Conservation (phyloP, 2,797 vertebrate species). For the Scleropages formosus region DNA sequence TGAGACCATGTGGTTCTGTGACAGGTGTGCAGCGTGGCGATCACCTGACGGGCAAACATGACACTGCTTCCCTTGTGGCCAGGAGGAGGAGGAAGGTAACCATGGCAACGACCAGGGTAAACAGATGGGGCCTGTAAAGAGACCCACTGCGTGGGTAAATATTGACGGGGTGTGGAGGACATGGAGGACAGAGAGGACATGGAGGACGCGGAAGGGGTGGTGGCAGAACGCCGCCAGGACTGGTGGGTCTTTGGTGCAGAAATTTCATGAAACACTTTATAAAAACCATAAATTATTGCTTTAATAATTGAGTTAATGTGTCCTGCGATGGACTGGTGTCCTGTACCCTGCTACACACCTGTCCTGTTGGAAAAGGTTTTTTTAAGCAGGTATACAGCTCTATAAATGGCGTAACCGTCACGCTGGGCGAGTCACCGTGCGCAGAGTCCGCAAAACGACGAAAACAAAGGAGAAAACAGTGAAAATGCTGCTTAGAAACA, state of each 20-base stretch:
- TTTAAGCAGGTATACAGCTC: too few relatives aligned
- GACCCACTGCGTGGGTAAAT: not conserved
- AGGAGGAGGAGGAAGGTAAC: constrained; percentile 40
- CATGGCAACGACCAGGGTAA: constrained; percentile 43
- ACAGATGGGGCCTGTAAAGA: constrained; percentile 1
- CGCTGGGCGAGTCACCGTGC: too few relatives aligned
- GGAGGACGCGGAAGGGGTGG: too few relatives aligned
- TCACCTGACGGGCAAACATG: constrained; percentile 21
- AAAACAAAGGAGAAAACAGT: constrained; percentile 2
- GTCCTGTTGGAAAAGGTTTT: too few relatives aligned
- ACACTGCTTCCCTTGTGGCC: not conserved
- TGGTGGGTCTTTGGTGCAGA: too few relatives aligned
- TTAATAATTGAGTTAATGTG: too few relatives aligned
- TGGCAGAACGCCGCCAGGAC: too few relatives aligned
- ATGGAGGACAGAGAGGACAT: not conserved
- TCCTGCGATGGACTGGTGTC: too few relatives aligned
- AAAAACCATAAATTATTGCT: too few relatives aligned
- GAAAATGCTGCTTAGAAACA: constrained; percentile 72
- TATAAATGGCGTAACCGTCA: too few relatives aligned
- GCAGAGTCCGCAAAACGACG: not conserved
- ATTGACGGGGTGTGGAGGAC: not conserved
- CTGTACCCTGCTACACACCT: too few relatives aligned
- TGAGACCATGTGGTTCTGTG: not conserved
- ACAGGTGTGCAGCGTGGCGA: constrained; percentile 37
- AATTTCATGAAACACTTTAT: too few relatives aligned